These are phyloP conservation scores for Caenorhabditis doughertyi DNA, from an alignment of 2,888 invertebrate genomes.

Conservation along the genomic window DNA sequence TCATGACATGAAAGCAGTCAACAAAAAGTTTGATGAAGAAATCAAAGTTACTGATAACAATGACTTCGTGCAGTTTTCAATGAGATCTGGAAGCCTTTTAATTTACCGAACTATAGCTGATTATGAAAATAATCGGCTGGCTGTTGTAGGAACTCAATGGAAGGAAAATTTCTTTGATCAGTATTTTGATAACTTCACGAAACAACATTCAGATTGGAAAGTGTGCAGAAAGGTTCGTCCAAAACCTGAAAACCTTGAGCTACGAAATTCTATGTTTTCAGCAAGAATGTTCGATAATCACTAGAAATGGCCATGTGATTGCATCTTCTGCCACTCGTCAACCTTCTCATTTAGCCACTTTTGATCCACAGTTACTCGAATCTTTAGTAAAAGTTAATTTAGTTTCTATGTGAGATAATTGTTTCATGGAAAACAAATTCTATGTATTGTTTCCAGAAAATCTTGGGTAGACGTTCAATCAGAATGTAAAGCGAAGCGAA, in stretches of 20 bases:
- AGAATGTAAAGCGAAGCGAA: slow-evolving; percentile 70
- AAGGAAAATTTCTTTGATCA: slow-evolving; percentile 67
- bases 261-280: slow-evolving; percentile 15
- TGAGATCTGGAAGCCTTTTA: slow-evolving; percentile 48
- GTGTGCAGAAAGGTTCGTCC: slow-evolving; percentile 46
- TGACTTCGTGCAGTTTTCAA: slow-evolving; percentile 53
- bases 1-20: slow-evolving; percentile 64
- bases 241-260: no score
- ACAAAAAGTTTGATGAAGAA: slow-evolving; percentile 68
- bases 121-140: slow-evolving; percentile 67
- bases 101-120: slow-evolving; percentile 61
- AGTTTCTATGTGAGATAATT: slow-evolving; percentile 56
- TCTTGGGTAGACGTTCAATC: slow-evolving; percentile 71
- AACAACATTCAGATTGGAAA: slow-evolving; percentile 56
- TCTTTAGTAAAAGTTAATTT: slow-evolving; percentile 67
- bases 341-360: slow-evolving; percentile 63
- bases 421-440: neutral
- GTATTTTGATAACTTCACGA: slow-evolving; percentile 71
- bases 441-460: slow-evolving; percentile 49
- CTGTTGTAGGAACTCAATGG: slow-evolving; percentile 77
- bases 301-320: slow-evolving; percentile 69
- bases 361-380: slow-evolving; percentile 73
- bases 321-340: slow-evolving; percentile 58
- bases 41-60: slow-evolving; percentile 63
- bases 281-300: slow-evolving; percentile 73